Base-by-base conservation (phyloP, 23 tunicate species). In the Trididemnum nubilum region DNA sequence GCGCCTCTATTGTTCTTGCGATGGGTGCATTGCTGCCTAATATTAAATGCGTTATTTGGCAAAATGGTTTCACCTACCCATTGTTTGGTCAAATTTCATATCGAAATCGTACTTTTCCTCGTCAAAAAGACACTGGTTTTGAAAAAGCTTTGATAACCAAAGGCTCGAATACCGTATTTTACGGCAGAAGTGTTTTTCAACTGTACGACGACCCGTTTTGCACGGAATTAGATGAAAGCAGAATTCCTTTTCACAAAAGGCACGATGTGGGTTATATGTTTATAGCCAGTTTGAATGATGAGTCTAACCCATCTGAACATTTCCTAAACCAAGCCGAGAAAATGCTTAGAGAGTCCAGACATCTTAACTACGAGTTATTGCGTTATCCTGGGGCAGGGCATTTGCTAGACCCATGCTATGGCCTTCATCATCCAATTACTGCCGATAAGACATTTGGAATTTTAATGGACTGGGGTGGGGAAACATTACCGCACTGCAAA, bases 301-400 rank as follows among this genome's bases (percentile, higher is more conserved):
- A 57, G 7, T n/a, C 27, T 54, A 2, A 24, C 2, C 81, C 81
- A 3, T 77, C 81, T 5, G 81, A 77, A 29, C 54, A 26, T 32
- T 77, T 24, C 31, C 12, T 7, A 2, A 77, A 77, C 28, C 24
- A 9, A 5, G 66, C 38, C 1, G 81, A 77, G 27, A 28, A 28
- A 32, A 21, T 54, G 18, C 33, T 77, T 7, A 54, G 27, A 57
- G 18, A n/a, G 2, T 50, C 34, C 34, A 77, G 33, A 4, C 81
- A 77, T 30, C 81, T 67, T 28, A 77, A 54, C 39, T 77, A 23
- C 40, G 4, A 15, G 9, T 25, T 54, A 2, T 31, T 77, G 9
- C 81, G 81, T 19, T 77, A 77, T 77, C 81, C 81, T 5, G 81
- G 81, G 23, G 81, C 66, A 22, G 81, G 81, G 3, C 81, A 77